Percentiles rank a stretch among this genome's conserved stretches.
phyloP scores from a whole-genome alignment of 2,888 invertebrate genomes.

The Diarsia dahlii region DNA sequence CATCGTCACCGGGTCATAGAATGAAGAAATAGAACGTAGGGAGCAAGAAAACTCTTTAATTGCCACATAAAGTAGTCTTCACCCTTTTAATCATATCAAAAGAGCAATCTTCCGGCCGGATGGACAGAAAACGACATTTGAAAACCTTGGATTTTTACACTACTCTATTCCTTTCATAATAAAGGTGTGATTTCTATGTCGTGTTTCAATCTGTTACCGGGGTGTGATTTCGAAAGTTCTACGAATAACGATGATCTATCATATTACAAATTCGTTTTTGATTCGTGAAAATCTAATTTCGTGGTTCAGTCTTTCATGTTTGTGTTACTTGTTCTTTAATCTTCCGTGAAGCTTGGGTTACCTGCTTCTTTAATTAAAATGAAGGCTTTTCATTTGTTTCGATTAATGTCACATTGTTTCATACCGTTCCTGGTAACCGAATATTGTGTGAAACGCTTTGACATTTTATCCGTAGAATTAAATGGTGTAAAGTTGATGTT shows the following conservation, averaged over 20 bases:
- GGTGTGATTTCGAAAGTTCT: slow-evolving; percentile 83
- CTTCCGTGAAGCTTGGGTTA: slow-evolving; percentile 73
- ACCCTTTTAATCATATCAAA: slow-evolving; percentile 90
- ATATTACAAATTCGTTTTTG: slow-evolving; percentile 88
- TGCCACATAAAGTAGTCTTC: slow-evolving; percentile 89
- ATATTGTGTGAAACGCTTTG: slow-evolving; percentile 54
- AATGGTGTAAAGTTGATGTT: slow-evolving; percentile 42
- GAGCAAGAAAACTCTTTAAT: slow-evolving; percentile 86
- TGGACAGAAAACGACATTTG: slow-evolving; percentile 78
- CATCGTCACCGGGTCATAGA: slow-evolving; percentile 56
- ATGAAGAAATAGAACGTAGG: slow-evolving; percentile 78
- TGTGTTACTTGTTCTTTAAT: slow-evolving; percentile 78
- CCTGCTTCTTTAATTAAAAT: slow-evolving; percentile 67
- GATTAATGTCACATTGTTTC: slow-evolving; percentile 62
- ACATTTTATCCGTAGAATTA: slow-evolving; percentile 53
- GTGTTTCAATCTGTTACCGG: slow-evolving; percentile 70
- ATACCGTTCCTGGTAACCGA: slow-evolving; percentile 55
- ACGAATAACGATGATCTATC: slow-evolving; percentile 85
- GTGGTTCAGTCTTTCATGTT: slow-evolving; percentile 79
- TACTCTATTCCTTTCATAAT: slow-evolving; percentile 66
- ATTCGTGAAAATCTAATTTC: slow-evolving; percentile 88
- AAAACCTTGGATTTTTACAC: slow-evolving; percentile 63
- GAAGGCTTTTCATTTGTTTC: slow-evolving; percentile 53
- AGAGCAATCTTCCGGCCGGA: slow-evolving; percentile 89
- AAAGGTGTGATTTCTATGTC: slow-evolving; percentile 72